Conservation (phyloP, 1,140 invertebrate species). For the Drosophila lacteicornis region DNA sequence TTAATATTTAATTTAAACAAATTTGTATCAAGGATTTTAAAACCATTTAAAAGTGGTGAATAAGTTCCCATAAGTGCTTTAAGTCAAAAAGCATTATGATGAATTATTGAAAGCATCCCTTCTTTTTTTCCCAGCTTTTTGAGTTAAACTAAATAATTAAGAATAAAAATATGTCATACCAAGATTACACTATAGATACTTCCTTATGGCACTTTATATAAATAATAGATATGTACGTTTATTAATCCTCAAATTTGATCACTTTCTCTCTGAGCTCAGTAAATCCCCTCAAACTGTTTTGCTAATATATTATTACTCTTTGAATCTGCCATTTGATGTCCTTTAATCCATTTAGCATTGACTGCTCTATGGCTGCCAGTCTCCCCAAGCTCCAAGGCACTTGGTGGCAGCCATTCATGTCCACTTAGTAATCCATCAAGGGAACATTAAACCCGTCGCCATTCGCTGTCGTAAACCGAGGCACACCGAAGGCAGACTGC, state of each 20-base stretch:
- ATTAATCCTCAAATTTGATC: neutral
- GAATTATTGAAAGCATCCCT: too few relatives aligned
- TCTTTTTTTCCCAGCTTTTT: too few relatives aligned
- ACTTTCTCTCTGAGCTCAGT: neutral
- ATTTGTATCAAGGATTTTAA: too few relatives aligned
- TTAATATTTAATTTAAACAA: too few relatives aligned
- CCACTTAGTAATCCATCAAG: conserved; percentile 72
- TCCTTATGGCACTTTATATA: too few relatives aligned
- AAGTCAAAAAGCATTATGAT: too few relatives aligned
- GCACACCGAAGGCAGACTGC: conserved; percentile 54
- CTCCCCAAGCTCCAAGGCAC: neutral
- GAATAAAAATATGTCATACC: too few relatives aligned
- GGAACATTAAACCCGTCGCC: conserved; percentile 43
- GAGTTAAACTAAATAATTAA: too few relatives aligned
- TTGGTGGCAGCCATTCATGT: conserved; percentile 46
- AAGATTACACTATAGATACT: neutral
- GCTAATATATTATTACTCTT: too few relatives aligned
- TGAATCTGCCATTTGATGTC: neutral
- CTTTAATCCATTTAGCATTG: conserved; percentile 18
- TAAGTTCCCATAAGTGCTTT: too few relatives aligned
- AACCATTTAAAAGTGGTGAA: too few relatives aligned
- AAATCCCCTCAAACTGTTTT: too few relatives aligned
- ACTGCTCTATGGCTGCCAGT: neutral
- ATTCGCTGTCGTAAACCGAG: conserved; percentile 41
- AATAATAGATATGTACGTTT: neutral